These are phyloP conservation scores for Thumatha senex DNA, from an alignment of 2,888 invertebrate species.

Conservation along the genomic window DNA sequence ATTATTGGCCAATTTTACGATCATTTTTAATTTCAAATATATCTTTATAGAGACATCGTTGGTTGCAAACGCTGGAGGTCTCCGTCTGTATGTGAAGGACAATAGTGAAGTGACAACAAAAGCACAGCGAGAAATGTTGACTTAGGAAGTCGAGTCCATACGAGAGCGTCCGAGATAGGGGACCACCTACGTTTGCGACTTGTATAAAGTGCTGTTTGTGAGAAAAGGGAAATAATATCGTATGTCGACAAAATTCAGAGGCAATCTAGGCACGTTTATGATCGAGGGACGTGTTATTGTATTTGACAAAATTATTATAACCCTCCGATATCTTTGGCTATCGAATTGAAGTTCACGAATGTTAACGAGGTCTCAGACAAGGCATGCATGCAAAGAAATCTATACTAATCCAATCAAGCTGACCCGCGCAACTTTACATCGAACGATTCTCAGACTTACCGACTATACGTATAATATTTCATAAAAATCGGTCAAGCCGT, in stretches of 20 bases:
- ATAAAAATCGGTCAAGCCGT: too few relatives aligned
- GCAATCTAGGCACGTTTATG: constrained; percentile 45
- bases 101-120: constrained; percentile 65
- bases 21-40: constrained; percentile 51
- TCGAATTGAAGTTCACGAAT: too few relatives aligned
- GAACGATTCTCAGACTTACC: too few relatives aligned
- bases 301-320: neutral
- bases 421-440: too few relatives aligned
- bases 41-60: constrained; percentile 45
- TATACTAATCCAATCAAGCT: too few relatives aligned
- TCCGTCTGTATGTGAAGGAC: constrained; percentile 48
- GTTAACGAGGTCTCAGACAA: too few relatives aligned
- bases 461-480: too few relatives aligned
- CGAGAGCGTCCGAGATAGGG: constrained; percentile 45
- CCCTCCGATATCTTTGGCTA: too few relatives aligned
- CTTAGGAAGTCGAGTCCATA: constrained; percentile 44
- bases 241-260: constrained; percentile 44
- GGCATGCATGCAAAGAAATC: too few relatives aligned
- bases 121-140: constrained; percentile 68
- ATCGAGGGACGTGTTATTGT: constrained; percentile 45
- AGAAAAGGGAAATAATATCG: constrained; percentile 55
- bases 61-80: constrained; percentile 48
- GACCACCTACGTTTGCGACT: constrained; percentile 68
- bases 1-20: constrained; percentile 55
- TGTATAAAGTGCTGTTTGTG: constrained; percentile 49